phyloP scores from a whole-genome alignment of 2,888 invertebrate genomes.

The Antitype chi region DNA sequence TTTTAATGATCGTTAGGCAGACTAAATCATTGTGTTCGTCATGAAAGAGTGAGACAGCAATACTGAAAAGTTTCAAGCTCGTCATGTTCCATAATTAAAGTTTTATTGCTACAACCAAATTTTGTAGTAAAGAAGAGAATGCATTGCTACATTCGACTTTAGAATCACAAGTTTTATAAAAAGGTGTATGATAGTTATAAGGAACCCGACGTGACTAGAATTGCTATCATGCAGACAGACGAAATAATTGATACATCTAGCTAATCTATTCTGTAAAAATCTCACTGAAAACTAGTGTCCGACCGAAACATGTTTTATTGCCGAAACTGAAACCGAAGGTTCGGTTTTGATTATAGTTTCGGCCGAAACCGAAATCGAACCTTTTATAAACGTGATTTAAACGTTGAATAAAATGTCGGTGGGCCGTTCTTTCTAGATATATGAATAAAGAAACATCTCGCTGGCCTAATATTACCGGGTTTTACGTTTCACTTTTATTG shows the following conservation, averaged over 20 bases:
- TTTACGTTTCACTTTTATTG: too few species aligned
- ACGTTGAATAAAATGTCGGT: too few species aligned
- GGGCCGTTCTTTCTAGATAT: too few species aligned
- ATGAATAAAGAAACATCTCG: too few species aligned
- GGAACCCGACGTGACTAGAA: not conserved
- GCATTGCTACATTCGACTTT: not conserved
- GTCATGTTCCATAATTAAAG: conserved; percentile 4
- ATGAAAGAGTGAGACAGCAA: conserved; percentile 9
- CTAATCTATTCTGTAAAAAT: too few species aligned
- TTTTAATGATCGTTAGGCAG: not conserved
- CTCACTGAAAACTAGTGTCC: too few species aligned
- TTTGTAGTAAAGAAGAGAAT: not conserved
- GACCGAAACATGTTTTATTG: too few species aligned
- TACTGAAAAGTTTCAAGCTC: not conserved
- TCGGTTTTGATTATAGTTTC: too few species aligned
- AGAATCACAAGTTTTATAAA: not conserved
- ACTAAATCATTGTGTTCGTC: not conserved
- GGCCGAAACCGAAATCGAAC: too few species aligned
- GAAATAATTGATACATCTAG: not conserved
- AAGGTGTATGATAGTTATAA: not conserved
- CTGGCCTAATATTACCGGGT: too few species aligned
- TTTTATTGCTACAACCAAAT: not conserved
- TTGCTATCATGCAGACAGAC: not conserved
- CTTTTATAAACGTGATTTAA: too few species aligned
- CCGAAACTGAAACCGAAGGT: too few species aligned